Evolutionary conservation across 2,113 vertebrate genomes (phyloP), one percentile per base, ranked within the genome.

Genomic region (Microcebus tavaratra): DNA sequence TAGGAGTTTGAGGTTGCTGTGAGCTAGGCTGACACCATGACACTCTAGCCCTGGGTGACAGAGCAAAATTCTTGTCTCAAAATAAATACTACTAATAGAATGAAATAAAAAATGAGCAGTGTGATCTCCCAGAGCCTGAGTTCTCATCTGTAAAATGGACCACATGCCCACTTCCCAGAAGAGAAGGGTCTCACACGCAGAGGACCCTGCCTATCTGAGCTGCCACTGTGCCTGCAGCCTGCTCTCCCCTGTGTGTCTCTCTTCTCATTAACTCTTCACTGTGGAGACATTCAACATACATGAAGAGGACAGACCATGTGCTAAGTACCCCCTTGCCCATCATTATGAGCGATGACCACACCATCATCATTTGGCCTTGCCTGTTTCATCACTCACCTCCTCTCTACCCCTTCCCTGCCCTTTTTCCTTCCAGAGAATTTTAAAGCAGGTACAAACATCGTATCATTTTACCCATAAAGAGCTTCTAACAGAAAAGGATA

Each of bases 391-490:
- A 36, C 39, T 6, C 23, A 67, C 57, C 21, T 45, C 8, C 29
- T n/a, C 25, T 13, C 61, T 4, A 2, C 61, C 18, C 18, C 4
- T 2, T 6, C 25, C 36, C 86, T 2, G 7, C n/a, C 21, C 3
- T 55, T 88, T 84, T 84, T 29, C 39, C 75, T 78, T 75, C 73
- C 48, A 59, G 36, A 36, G 78, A 39, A 75, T 67, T 76, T 57
- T 67, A 81, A 76, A 94, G 81, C 89, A 93, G 90, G 95, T 72
- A 48, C 10, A 70, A 79, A 82, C n/a, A 53, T 50, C 1, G 0
- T 9, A 12, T 80, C 29, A 8, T 95, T 75, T 90, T 70, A 84
- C 65, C 59, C 55, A 84, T 29, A 76, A 83, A 48, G 81, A 80
- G 8, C 50, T 67, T 75, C 39, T 29, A 65, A 78, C 50, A 72